phyloP scores from a whole-genome alignment of 1,140 invertebrate genomes.

The Lamellibrachia luymesi region DNA sequence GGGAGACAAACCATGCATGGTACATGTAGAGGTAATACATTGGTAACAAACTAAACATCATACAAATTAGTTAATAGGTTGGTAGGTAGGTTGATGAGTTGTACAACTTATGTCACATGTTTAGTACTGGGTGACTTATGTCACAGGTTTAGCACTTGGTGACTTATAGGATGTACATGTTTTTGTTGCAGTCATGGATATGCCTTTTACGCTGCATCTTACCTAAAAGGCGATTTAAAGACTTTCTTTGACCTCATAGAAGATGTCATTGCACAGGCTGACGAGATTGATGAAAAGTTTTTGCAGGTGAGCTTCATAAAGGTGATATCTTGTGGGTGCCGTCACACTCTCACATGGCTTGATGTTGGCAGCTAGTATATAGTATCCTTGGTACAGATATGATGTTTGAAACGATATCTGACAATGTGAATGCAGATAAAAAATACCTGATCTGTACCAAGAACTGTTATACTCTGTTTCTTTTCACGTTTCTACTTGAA shows the following conservation, averaged over 20 bases:
- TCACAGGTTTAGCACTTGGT: neutral
- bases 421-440: slow-evolving; percentile 1
- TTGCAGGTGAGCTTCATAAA: slow-evolving; percentile 53
- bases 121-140: slow-evolving; percentile 19
- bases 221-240: slow-evolving; percentile 63
- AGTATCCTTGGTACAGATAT: neutral
- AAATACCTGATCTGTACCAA: neutral
- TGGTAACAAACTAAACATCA: slow-evolving; percentile 62
- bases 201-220: slow-evolving; percentile 76
- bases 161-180: slow-evolving; percentile 26
- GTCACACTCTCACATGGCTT: neutral
- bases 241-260: slow-evolving; percentile 76
- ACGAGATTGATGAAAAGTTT: slow-evolving; percentile 86
- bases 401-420: slow-evolving; percentile 1
- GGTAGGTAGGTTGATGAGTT: slow-evolving; percentile 49
- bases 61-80: slow-evolving; percentile 72
- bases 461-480: too few relatives aligned
- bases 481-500: neutral
- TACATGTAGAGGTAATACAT: neutral
- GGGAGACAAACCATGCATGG: slow-evolving; percentile 64
- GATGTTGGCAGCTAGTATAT: neutral
- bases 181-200: slow-evolving; percentile 71
- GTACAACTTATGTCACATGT: neutral
- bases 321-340: neutral
- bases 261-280: slow-evolving; percentile 88